phyloP scores from a whole-genome alignment of 1,140 invertebrate species.

The Drosophila ogumai region DNA sequence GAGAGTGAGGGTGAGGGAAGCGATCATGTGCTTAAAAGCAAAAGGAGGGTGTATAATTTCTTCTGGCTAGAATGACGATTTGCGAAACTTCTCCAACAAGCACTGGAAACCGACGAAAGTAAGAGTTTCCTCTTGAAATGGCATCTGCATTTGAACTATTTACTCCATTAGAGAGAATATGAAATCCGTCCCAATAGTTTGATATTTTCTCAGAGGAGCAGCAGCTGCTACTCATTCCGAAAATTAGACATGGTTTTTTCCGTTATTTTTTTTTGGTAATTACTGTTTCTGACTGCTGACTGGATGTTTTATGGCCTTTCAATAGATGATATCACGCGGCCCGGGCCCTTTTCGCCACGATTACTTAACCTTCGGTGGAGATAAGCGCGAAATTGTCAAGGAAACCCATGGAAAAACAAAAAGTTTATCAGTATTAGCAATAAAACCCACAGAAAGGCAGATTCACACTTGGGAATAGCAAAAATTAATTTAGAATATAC shows the following conservation, averaged over 20 bases:
- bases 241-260: constrained; percentile 9
- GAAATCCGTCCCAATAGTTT: constrained; percentile 47
- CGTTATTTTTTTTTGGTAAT: constrained; percentile 13
- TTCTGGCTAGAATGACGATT: not conserved
- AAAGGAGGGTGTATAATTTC: not conserved
- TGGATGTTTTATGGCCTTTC: constrained; percentile 24
- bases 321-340: constrained; percentile 27
- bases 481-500: constrained; percentile 68
- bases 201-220: constrained; percentile 6
- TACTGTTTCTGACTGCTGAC: not conserved
- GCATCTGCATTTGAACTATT: not conserved
- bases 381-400: constrained; percentile 30
- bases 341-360: constrained; percentile 15
- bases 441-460: constrained; percentile 7
- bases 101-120: not conserved
- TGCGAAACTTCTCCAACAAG: not conserved
- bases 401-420: constrained; percentile 22
- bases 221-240: constrained; percentile 40
- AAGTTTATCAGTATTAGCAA: constrained; percentile 34
- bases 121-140: not conserved
- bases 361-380: constrained; percentile 34
- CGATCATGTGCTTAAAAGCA: not conserved
- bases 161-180: constrained; percentile 12
- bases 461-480: constrained; percentile 6
- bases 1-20: constrained; percentile 1